Evolutionary conservation across 1,140 invertebrate genomes (phyloP).

Genomic region (Adelges cooleyi): DNA sequence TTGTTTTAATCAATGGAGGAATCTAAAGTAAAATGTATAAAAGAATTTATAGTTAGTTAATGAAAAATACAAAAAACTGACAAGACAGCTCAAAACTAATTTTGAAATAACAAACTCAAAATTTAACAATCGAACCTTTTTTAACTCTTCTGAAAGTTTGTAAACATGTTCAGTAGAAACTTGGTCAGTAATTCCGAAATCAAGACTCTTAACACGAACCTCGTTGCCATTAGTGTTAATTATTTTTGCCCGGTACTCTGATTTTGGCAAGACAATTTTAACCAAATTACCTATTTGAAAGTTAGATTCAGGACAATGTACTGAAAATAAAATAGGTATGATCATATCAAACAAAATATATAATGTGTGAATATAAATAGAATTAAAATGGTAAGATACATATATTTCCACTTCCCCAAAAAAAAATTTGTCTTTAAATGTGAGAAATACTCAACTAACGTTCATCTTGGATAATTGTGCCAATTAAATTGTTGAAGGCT

Average conservation of each 20-base stretch:
- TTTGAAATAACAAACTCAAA: too few relatives aligned
- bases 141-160: not conserved
- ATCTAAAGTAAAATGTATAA: too few relatives aligned
- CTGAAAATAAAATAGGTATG: too few relatives aligned
- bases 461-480: not conserved
- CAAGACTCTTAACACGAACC: constrained; percentile 1
- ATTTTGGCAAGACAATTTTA: not conserved
- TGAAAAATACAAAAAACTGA: too few relatives aligned
- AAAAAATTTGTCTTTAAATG: not conserved
- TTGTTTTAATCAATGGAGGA: not conserved
- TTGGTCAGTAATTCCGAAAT: not conserved
- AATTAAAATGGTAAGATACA: too few relatives aligned
- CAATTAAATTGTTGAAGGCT: not conserved
- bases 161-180: not conserved
- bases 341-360: too few relatives aligned
- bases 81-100: too few relatives aligned
- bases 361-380: too few relatives aligned
- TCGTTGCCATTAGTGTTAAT: not conserved
- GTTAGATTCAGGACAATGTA: not conserved
- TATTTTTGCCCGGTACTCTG: not conserved
- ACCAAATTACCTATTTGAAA: not conserved
- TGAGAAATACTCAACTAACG: too few relatives aligned
- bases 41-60: too few relatives aligned
- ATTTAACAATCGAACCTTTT: not conserved
- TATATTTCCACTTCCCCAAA: too few relatives aligned